A percentile compares a stretch with the other conserved stretches of the same genome.
These are phyloP conservation scores for Zaprionus nigranus DNA, from an alignment of 1,140 invertebrate species.

Conservation along the genomic window DNA sequence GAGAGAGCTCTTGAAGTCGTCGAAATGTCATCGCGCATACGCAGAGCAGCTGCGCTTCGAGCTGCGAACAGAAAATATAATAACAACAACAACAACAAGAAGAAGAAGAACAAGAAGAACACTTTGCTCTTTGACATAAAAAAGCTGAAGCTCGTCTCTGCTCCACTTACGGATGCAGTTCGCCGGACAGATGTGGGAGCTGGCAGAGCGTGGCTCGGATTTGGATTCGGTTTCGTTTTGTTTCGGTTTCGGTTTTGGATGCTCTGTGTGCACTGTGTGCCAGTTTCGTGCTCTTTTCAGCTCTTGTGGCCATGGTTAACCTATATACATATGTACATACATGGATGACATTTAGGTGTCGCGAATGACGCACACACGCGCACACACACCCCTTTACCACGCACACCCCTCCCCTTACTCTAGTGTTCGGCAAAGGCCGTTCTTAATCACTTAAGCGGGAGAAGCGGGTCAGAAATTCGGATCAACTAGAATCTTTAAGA, in stretches of 20 bases:
- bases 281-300: constrained; percentile 32
- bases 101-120: constrained; percentile 3
- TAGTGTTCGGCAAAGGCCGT: constrained; percentile 25
- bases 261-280: constrained; percentile 6
- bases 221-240: constrained; percentile 4
- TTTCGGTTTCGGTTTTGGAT: constrained; percentile 3
- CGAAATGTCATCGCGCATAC: constrained; percentile 60
- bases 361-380: constrained; percentile 24
- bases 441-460: constrained; percentile 10
- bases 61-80: constrained; percentile 1
- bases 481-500: too few relatives aligned
- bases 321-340: constrained; percentile 26
- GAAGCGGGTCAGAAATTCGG: constrained; percentile 7
- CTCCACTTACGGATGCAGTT: constrained; percentile 50
- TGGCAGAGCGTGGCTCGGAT: background rate
- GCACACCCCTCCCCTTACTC: background rate
- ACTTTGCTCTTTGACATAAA: constrained; percentile 3
- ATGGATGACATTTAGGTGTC: constrained; percentile 44
- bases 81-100: background rate
- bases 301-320: constrained; percentile 38
- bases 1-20: constrained; percentile 20
- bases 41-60: constrained; percentile 34
- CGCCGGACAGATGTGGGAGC: background rate
- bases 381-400: background rate
- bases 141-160: constrained; percentile 36